These are phyloP conservation scores for Cheilosia variabilis DNA, from an alignment of 2,888 invertebrate species.

Conservation along the genomic window DNA sequence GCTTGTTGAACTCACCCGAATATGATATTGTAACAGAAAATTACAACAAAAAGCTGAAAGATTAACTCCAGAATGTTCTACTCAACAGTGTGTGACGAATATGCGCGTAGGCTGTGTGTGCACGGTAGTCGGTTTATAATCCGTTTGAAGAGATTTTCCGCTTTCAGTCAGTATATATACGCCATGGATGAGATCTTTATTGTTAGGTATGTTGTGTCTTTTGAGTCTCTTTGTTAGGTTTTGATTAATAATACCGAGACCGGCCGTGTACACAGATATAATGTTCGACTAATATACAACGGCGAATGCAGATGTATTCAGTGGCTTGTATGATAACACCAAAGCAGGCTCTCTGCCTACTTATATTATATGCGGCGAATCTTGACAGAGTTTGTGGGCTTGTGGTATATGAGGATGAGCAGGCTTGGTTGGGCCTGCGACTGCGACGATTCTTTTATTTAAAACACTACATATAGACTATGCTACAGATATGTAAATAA, in stretches of 20 bases:
- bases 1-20: slow-evolving; percentile 70
- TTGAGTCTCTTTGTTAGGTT: slow-evolving; percentile 63
- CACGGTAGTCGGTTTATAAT: slow-evolving; percentile 80
- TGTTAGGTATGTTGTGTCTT: slow-evolving; percentile 62
- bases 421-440: slow-evolving; percentile 17
- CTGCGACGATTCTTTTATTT: slow-evolving; percentile 34
- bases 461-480: slow-evolving; percentile 18
- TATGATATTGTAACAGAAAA: slow-evolving; percentile 59
- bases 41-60: slow-evolving; percentile 60
- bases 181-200: slow-evolving; percentile 75
- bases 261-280: slow-evolving; percentile 38
- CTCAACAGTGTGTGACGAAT: slow-evolving; percentile 15
- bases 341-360: background rate
- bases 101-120: slow-evolving; percentile 53
- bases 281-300: slow-evolving; percentile 12
- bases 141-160: slow-evolving; percentile 82
- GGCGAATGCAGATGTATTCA: slow-evolving; percentile 57
- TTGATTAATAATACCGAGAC: slow-evolving; percentile 64
- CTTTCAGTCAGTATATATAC: slow-evolving; percentile 81
- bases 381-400: slow-evolving; percentile 26
- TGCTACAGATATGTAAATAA: slow-evolving; percentile 50
- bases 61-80: slow-evolving; percentile 69
- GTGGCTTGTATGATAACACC: slow-evolving; percentile 64
- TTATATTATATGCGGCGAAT: slow-evolving; percentile 39
- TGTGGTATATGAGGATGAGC: background rate